Evolutionary conservation across 2,797 vertebrate genomes (phyloP).

Genomic region (Sebastes alutus): DNA sequence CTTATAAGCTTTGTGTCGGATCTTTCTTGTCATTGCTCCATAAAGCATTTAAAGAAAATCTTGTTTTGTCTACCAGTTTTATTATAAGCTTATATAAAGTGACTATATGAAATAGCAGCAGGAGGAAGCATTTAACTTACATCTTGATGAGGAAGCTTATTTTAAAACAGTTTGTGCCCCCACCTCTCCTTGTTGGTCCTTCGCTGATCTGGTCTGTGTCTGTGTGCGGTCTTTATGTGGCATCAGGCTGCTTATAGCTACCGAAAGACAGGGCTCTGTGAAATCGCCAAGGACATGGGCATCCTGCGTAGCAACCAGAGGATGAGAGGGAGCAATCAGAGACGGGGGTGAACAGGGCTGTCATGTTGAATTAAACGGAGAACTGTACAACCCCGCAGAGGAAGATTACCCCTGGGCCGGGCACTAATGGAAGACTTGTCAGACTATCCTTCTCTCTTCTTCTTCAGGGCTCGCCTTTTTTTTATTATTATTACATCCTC

Average conservation of each 20-base stretch:
- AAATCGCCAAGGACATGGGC: slow-evolving; percentile 59
- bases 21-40: background rate
- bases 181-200: background rate
- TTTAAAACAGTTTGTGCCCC: background rate
- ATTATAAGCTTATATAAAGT: background rate
- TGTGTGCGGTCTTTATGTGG: slow-evolving; percentile 23
- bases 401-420: slow-evolving; percentile 47
- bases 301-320: slow-evolving; percentile 60
- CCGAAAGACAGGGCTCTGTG: slow-evolving; percentile 43
- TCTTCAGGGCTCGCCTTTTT: slow-evolving; percentile 15
- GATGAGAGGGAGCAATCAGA: slow-evolving; percentile 59
- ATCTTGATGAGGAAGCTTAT: background rate
- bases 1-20: background rate
- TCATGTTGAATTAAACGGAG: slow-evolving; percentile 72
- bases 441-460: slow-evolving; percentile 37
- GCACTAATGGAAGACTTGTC: slow-evolving; percentile 69
- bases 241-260: slow-evolving; percentile 39
- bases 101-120: background rate
- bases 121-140: background rate
- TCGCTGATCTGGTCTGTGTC: slow-evolving; percentile 11
- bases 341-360: slow-evolving; percentile 56
- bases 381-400: slow-evolving; percentile 56
- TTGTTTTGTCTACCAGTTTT: background rate
- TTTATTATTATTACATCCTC: slow-evolving; percentile 27
- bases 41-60: background rate